Evolutionary conservation across 1,140 invertebrate species (phyloP).

Genomic region (Stegodyphus dumicola): DNA sequence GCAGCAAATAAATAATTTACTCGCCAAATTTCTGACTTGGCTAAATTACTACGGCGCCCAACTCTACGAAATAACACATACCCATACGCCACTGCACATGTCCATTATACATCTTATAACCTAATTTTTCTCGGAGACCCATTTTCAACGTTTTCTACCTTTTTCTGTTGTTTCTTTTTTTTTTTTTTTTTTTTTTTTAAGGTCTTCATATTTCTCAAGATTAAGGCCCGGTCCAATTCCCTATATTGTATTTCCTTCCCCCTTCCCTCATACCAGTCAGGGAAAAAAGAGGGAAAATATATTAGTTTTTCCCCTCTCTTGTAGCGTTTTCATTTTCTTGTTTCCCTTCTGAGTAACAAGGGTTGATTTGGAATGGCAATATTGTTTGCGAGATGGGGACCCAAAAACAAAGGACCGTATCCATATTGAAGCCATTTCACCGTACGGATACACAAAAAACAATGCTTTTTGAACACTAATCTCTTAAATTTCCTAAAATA

Average conservation of each 20-base stretch:
- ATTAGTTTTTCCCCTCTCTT: constrained; percentile 57
- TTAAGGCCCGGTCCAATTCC: constrained; percentile 53
- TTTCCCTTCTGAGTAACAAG: constrained; percentile 50
- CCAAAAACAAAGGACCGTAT: constrained; percentile 37
- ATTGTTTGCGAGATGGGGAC: constrained; percentile 42
- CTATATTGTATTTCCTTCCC: constrained; percentile 49
- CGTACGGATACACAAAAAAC: neutral
- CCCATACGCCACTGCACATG: constrained; percentile 4
- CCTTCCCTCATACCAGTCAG: neutral
- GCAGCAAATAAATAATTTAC: constrained; percentile 54
- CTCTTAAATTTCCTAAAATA: no score
- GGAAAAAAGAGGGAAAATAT: constrained; percentile 41
- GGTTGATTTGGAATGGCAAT: constrained; percentile 57
- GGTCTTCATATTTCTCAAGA: constrained; percentile 57
- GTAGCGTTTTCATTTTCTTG: constrained; percentile 55
- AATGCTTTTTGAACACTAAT: neutral
- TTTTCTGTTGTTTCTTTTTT: no score
- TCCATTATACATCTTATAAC: constrained; percentile 59
- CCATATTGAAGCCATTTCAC: constrained; percentile 9
- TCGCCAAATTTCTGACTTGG: constrained; percentile 42
- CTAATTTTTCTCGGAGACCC: constrained; percentile 47
- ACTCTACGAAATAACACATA: no score
- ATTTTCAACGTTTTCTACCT: constrained; percentile 3
- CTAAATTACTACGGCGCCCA: constrained; percentile 17
- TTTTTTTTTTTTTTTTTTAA: constrained; percentile 32